Evolutionary conservation across 2,113 vertebrate genomes (phyloP).

Genomic region (Coryphaenoides rupestris): DNA sequence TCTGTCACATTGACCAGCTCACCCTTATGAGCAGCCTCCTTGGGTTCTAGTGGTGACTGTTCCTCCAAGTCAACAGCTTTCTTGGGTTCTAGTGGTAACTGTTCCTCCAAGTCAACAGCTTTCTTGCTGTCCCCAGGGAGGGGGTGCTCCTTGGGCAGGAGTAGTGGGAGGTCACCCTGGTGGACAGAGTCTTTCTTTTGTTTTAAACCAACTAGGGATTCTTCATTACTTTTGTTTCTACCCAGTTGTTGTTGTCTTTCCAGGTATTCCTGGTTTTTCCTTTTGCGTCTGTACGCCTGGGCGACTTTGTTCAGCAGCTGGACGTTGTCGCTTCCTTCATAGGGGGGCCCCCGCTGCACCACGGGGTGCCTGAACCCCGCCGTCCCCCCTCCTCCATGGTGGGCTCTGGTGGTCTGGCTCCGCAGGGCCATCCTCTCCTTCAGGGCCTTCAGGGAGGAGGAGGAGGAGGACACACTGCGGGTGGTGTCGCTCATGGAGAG

Average conservation of each 20-base stretch:
- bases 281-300: slow-evolving; percentile 49
- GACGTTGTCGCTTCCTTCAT: slow-evolving; percentile 10
- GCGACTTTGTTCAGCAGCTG: slow-evolving; percentile 10
- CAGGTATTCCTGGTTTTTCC: background rate
- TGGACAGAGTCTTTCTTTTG: background rate
- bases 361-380: slow-evolving; percentile 50
- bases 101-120: slow-evolving; percentile 29
- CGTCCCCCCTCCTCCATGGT: background rate
- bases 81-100: slow-evolving; percentile 18
- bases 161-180: background rate
- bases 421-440: slow-evolving; percentile 50
- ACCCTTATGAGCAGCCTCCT: background rate
- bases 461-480: slow-evolving; percentile 66
- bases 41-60: slow-evolving; percentile 7
- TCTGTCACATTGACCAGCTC: too few species aligned
- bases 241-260: background rate
- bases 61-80: slow-evolving; percentile 32
- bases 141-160: slow-evolving; percentile 13
- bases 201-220: background rate
- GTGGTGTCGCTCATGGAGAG: slow-evolving; percentile 80
- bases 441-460: slow-evolving; percentile 58
- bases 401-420: slow-evolving; percentile 26
- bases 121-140: slow-evolving; percentile 17
- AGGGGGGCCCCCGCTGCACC: slow-evolving; percentile 44
- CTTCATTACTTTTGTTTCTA: background rate